Conservation (phyloP, 1,140 invertebrate genomes). For the Bombus cullumanus region DNA sequence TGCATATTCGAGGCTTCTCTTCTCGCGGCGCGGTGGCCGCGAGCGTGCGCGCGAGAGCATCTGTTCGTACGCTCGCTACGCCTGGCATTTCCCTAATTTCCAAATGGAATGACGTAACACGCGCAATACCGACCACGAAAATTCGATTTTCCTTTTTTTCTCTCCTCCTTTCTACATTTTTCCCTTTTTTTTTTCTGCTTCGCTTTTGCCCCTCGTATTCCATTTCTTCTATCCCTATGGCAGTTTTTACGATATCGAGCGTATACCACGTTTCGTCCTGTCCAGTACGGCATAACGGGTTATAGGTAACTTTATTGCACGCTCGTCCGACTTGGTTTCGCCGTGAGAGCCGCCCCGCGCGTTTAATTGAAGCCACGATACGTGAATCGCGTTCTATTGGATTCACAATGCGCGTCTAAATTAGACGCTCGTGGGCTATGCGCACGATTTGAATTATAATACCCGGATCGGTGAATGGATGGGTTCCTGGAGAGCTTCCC, state of each 20-base stretch:
- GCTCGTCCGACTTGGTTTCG: not conserved
- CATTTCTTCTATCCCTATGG: not conserved
- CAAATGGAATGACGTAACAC: slow-evolving; percentile 52
- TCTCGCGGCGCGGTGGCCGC: not conserved
- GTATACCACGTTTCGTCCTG: not conserved
- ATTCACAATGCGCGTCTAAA: slow-evolving; percentile 25
- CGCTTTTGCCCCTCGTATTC: not conserved
- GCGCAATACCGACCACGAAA: slow-evolving; percentile 6
- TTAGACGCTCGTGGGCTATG: slow-evolving; percentile 36
- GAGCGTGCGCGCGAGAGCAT: not conserved
- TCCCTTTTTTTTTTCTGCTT: too few relatives aligned
- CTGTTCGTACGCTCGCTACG: not conserved
- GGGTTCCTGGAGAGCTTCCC: not conserved
- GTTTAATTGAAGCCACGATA: slow-evolving; percentile 38
- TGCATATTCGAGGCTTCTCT: slow-evolving; percentile 48
- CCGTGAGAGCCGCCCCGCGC: not conserved
- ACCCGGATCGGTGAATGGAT: slow-evolving; percentile 10
- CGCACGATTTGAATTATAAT: slow-evolving; percentile 47
- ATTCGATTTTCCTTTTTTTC: slow-evolving; percentile 16
- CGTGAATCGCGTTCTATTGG: slow-evolving; percentile 39
- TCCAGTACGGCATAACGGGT: not conserved
- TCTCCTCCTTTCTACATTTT: not conserved
- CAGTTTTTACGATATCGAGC: not conserved
- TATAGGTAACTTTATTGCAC: slow-evolving; percentile 18
- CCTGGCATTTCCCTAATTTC: slow-evolving; percentile 52